Evolutionary conservation across 2,797 vertebrate genomes (phyloP), one percentile per base, ranked within the genome.

Genomic region (Sebastes itinus): DNA sequence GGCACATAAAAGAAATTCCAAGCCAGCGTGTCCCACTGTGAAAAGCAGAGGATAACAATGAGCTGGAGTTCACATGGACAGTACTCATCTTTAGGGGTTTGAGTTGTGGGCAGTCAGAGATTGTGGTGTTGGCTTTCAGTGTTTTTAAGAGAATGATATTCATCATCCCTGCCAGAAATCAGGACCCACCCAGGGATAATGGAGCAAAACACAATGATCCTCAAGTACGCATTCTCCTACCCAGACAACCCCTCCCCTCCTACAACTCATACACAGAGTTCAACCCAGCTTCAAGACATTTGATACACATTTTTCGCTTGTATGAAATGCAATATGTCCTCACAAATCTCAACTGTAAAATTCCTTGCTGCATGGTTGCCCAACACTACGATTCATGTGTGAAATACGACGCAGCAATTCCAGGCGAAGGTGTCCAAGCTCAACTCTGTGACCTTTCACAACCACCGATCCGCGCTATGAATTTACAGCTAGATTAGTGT

Each of bases 401-500:
- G 80, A 90, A 88, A 89, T 74, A 69, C 58, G 60, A 87, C 80
- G 33, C 72, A 64, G 38, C 62, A 28, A 75, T 83, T 82, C 74
- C 32, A 82, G 61, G 42, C 8, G 2, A 85, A 88, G 61, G 75
- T 87, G 84, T 90, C 80, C 71, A 71, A 27, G 4, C 35, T 80
- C 69, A 83, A 72, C 75, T 80, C 38, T 11, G 49, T 75, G 58
- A 91, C 83, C 79, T 78, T 85, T 90, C 77, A 79, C 55, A 81
- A 61, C 75, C 63, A 56, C 33, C 16, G 28, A 81, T 80, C 60
- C 10, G 13, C 62, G 46, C 79, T 79, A 49, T 77, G 65, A 86
- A 88, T 91, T 89, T 92, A 94, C 83, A 80, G 85, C 89, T 61
- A 69, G 84, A 88, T 90, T 77, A 72, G 62, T 83, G 88, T 87